Percentiles rank a stretch among this genome's conserved stretches.
phyloP scores from a whole-genome alignment of 1,140 invertebrate species.

The Cheumatopsyche charites region DNA sequence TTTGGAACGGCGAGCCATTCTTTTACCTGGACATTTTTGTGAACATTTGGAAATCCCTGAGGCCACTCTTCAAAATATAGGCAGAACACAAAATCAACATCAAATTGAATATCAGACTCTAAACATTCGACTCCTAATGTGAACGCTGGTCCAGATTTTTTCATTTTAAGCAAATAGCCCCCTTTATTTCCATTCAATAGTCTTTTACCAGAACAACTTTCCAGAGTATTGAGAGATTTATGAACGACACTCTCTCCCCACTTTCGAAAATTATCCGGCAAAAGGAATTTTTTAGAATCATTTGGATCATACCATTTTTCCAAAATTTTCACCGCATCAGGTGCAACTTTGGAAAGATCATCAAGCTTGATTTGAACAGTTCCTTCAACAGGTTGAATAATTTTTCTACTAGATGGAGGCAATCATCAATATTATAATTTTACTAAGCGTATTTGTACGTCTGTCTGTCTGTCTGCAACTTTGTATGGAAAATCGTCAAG shows the following conservation, averaged over 20 bases:
- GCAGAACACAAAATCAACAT: slow-evolving; percentile 9
- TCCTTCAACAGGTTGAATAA: too few species aligned
- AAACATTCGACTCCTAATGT: slow-evolving; percentile 2
- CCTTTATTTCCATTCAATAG: neutral
- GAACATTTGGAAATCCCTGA: neutral
- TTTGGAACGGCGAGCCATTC: slow-evolving; percentile 17
- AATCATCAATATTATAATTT: neutral
- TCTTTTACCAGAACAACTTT: neutral
- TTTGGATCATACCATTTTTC: neutral
- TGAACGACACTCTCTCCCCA: slow-evolving; percentile 12
- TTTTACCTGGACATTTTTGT: neutral
- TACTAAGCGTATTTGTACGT: too few species aligned
- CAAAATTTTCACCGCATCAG: neutral
- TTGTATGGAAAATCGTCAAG: too few species aligned
- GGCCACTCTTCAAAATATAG: slow-evolving; percentile 6
- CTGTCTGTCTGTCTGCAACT: too few species aligned
- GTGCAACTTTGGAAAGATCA: neutral
- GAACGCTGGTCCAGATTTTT: slow-evolving; percentile 25
- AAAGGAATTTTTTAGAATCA: neutral
- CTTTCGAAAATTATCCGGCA: slow-evolving; percentile 11
- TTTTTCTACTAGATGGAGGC: neutral
- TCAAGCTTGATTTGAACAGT: neutral
- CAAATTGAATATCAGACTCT: neutral
- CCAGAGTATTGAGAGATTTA: neutral
- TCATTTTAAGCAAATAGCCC: neutral